Conservation (phyloP, 2,888 invertebrate species). For the Eristalis arbustorum region DNA sequence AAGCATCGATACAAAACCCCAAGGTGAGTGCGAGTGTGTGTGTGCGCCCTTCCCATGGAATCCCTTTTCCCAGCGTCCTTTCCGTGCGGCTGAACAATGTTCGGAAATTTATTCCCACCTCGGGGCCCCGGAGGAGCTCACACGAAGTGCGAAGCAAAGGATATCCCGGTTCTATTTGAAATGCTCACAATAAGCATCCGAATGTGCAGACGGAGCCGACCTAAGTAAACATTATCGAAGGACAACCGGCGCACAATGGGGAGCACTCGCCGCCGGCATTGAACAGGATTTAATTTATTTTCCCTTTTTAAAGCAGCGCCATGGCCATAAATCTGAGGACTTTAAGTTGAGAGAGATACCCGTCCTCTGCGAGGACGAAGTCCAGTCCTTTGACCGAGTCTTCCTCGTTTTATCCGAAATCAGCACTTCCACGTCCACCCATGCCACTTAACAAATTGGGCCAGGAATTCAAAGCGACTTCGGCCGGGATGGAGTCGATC, state of each 20-base stretch:
- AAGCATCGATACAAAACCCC: conserved; percentile 70
- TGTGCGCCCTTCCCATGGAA: background rate
- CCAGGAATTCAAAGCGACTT: background rate
- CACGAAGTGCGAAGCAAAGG: background rate
- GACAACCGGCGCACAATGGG: background rate
- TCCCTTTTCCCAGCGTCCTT: background rate
- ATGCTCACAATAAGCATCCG: conserved; percentile 26
- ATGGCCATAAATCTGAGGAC: conserved; percentile 14
- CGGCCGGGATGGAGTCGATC: background rate
- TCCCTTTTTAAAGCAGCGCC: background rate
- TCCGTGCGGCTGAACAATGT: background rate
- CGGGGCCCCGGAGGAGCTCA: conserved; percentile 1
- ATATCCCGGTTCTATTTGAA: background rate
- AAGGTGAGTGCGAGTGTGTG: conserved; percentile 46
- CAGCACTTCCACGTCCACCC: background rate
- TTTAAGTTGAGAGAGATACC: background rate
- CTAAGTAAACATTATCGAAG: conserved; percentile 43
- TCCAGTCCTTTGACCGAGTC: background rate
- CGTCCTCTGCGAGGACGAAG: background rate
- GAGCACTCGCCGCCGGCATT: conserved; percentile 26
- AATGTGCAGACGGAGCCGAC: conserved; percentile 4
- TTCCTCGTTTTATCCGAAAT: background rate
- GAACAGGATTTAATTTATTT: conserved; percentile 37
- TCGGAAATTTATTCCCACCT: conserved; percentile 7
- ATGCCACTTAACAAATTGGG: background rate